Evolutionary conservation across 2,113 vertebrate species (phyloP).

Genomic region (Nansenia antarctica): DNA sequence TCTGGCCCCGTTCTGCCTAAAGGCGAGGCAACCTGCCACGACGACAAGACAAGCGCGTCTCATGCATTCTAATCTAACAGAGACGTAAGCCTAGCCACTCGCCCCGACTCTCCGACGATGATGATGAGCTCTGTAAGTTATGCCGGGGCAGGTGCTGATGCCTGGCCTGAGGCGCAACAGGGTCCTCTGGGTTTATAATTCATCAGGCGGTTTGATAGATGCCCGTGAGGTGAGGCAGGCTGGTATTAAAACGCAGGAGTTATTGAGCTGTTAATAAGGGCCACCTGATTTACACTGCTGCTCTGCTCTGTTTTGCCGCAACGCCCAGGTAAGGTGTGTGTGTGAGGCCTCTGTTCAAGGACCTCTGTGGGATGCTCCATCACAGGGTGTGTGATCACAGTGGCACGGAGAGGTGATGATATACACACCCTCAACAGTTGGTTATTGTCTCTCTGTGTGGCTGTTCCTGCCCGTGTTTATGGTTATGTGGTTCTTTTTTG

Average conservation of each 20-base stretch:
- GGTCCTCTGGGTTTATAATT: conserved; percentile 32
- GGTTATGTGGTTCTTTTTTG: too few species aligned
- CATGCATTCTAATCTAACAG: not conserved
- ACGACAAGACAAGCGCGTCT: not conserved
- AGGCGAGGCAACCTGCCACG: not conserved
- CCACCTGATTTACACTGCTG: conserved; percentile 45
- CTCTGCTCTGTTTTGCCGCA: conserved; percentile 6
- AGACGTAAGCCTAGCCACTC: not conserved
- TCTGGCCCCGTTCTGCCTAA: conserved; percentile 1
- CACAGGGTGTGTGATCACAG: conserved; percentile 42
- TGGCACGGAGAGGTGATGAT: conserved; percentile 31
- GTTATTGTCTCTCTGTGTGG: not conserved
- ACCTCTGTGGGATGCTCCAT: conserved; percentile 44
- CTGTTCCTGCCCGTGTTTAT: not conserved
- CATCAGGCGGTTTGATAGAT: conserved; percentile 39
- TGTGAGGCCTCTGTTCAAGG: conserved; percentile 31
- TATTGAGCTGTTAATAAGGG: conserved; percentile 42
- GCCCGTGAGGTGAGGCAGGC: not conserved
- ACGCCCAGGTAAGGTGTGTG: not conserved
- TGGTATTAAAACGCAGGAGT: conserved; percentile 39
- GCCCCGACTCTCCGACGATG: not conserved
- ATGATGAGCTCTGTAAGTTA: conserved; percentile 42
- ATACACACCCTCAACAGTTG: not conserved
- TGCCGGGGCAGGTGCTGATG: conserved; percentile 34
- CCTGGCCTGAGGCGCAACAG: conserved; percentile 8